phyloP scores from a whole-genome alignment of 2,113 vertebrate species.

The Chionodraco myersi region DNA sequence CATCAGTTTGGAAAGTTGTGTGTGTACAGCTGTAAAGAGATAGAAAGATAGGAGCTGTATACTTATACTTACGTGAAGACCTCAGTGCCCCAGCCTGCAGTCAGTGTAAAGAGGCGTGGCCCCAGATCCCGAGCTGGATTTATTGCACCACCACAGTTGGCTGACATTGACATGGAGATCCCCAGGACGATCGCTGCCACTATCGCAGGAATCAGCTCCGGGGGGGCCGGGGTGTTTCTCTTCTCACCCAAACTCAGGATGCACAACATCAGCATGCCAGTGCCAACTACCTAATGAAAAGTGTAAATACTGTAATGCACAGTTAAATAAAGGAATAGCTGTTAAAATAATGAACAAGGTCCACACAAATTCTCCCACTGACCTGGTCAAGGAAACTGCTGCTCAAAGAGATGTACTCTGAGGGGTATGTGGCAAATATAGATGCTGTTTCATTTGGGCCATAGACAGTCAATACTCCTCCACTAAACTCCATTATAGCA shows the following conservation, averaged over 20 bases:
- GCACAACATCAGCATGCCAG: constrained; percentile 81
- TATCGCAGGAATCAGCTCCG: constrained; percentile 80
- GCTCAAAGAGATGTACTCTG: constrained; percentile 74
- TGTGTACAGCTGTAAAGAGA: constrained; percentile 1
- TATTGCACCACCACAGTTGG: constrained; percentile 87
- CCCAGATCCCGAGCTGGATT: constrained; percentile 91
- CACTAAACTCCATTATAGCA: constrained; percentile 84
- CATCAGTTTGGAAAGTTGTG: neutral
- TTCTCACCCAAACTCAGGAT: constrained; percentile 83
- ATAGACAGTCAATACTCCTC: constrained; percentile 79
- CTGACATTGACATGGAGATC: constrained; percentile 84
- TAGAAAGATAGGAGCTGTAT: neutral
- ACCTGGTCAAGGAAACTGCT: constrained; percentile 89
- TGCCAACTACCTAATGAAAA: constrained; percentile 84
- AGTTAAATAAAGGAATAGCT: neutral
- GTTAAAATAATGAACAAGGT: neutral
- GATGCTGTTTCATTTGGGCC: constrained; percentile 88
- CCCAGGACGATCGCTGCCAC: constrained; percentile 83
- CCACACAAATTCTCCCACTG: constrained; percentile 4
- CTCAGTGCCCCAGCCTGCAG: constrained; percentile 89
- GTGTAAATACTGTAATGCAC: neutral
- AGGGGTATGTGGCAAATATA: constrained; percentile 89
- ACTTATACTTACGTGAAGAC: constrained; percentile 84
- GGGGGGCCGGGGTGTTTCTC: constrained; percentile 83
- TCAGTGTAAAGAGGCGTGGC: constrained; percentile 87